These are phyloP conservation scores for Hypomesus transpacificus DNA, from an alignment of 2,113 vertebrate genomes.

Conservation along the genomic window DNA sequence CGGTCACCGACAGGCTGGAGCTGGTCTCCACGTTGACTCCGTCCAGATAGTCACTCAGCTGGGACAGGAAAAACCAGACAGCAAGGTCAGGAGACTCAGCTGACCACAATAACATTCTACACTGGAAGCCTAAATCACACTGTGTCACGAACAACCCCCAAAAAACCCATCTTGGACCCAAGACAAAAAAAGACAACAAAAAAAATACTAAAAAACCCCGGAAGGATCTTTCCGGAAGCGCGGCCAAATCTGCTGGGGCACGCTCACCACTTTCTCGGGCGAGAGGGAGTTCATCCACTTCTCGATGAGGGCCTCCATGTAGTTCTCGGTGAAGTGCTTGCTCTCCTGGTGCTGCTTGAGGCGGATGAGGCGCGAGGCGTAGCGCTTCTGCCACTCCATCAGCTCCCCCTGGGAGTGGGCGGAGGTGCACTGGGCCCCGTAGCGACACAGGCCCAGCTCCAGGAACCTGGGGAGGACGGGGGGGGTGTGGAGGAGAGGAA, in stretches of 20 bases:
- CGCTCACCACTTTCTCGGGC: conserved; percentile 93
- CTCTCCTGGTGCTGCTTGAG: conserved; percentile 96
- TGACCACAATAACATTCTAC: too few species aligned
- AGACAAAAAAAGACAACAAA: too few species aligned
- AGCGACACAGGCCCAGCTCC: conserved; percentile 96
- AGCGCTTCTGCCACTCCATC: conserved; percentile 96
- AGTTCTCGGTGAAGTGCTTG: conserved; percentile 92
- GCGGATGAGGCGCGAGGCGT: conserved; percentile 90
- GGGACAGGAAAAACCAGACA: conserved; percentile 6
- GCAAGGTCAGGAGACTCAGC: neutral
- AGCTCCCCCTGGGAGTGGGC: conserved; percentile 98
- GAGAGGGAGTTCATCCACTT: conserved; percentile 99
- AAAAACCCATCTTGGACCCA: too few species aligned
- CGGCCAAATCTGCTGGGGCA: neutral
- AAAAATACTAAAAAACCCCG: too few species aligned
- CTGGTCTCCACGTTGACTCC: conserved; percentile 91
- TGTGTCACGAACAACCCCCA: too few species aligned
- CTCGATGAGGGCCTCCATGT: conserved; percentile 97
- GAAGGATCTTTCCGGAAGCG: too few species aligned
- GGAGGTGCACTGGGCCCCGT: conserved; percentile 96
- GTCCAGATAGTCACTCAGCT: conserved; percentile 94
- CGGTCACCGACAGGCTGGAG: conserved; percentile 88
- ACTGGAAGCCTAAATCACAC: neutral
- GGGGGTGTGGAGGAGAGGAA: too few species aligned
- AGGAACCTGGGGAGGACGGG: conserved; percentile 85